Percentiles rank a stretch among this genome's conserved stretches.
phyloP scores from a whole-genome alignment of 2,888 invertebrate species.

The Drosophila melanosoma region DNA sequence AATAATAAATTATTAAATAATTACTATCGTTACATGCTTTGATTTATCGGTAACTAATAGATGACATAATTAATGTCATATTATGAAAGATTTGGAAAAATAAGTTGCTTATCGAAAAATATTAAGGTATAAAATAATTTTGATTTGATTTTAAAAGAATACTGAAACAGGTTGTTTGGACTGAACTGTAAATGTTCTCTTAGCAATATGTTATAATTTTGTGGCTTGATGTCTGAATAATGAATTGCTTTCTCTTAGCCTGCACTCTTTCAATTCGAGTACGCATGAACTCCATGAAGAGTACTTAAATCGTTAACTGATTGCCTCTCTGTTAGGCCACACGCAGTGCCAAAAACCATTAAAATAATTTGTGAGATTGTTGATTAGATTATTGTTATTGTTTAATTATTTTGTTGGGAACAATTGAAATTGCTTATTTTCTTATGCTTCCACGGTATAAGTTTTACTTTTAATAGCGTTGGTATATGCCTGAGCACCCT shows the following conservation, averaged over 20 bases:
- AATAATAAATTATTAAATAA: too few species aligned
- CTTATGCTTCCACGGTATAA: slow-evolving; percentile 13
- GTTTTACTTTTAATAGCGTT: slow-evolving; percentile 15
- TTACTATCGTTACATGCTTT: background rate
- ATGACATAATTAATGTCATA: background rate
- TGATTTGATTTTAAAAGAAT: background rate
- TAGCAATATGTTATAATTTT: background rate
- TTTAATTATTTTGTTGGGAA: background rate
- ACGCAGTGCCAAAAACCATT: background rate
- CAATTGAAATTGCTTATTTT: background rate
- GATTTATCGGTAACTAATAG: background rate
- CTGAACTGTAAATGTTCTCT: too few species aligned
- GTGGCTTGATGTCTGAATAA: background rate
- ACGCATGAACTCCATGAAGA: background rate
- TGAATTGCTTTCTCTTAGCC: background rate
- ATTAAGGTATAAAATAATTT: background rate
- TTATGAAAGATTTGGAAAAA: background rate
- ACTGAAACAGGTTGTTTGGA: background rate
- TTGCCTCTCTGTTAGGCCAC: background rate
- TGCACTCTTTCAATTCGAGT: background rate
- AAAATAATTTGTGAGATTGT: background rate
- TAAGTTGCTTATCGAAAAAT: background rate
- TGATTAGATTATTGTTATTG: slow-evolving; percentile 19
- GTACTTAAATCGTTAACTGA: background rate
- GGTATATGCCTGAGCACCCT: slow-evolving; percentile 26